phyloP scores from a whole-genome alignment of 2,113 vertebrate species.

The Micronisus gabar region DNA sequence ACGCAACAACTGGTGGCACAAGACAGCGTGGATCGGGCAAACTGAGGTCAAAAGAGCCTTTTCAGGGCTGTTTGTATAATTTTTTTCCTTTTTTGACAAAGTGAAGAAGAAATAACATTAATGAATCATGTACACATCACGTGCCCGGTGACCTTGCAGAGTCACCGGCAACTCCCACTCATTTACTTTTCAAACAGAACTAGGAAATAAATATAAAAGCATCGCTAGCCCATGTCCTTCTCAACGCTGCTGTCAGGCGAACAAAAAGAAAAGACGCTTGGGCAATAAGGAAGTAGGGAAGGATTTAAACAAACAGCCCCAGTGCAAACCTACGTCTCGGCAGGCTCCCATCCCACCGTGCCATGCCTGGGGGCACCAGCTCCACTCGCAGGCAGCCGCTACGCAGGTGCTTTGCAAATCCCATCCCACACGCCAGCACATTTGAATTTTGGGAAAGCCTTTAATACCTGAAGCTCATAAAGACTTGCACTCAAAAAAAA shows the following conservation, averaged over 20 bases:
- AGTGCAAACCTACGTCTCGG: background rate
- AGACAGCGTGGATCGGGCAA: rapidly evolving
- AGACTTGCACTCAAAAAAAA: background rate
- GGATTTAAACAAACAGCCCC: background rate
- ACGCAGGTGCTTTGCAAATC: background rate
- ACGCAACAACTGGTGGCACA: rapidly evolving
- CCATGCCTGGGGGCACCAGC: background rate
- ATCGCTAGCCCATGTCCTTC: background rate
- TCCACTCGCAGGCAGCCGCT: background rate
- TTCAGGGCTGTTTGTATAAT: background rate
- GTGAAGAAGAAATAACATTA: background rate
- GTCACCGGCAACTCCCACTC: background rate
- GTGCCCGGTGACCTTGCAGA: background rate
- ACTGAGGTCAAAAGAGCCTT: background rate
- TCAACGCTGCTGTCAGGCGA: background rate
- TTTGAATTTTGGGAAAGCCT: background rate
- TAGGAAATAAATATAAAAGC: background rate
- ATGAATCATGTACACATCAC: background rate
- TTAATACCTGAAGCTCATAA: background rate
- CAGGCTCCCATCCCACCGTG: background rate
- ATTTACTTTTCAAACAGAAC: background rate
- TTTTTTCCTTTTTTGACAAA: background rate
- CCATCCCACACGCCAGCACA: background rate
- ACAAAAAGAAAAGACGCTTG: background rate
- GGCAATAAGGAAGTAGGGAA: background rate